Base-by-base conservation (phyloP, 2,113 vertebrate species). In the Archilochus colubris region DNA sequence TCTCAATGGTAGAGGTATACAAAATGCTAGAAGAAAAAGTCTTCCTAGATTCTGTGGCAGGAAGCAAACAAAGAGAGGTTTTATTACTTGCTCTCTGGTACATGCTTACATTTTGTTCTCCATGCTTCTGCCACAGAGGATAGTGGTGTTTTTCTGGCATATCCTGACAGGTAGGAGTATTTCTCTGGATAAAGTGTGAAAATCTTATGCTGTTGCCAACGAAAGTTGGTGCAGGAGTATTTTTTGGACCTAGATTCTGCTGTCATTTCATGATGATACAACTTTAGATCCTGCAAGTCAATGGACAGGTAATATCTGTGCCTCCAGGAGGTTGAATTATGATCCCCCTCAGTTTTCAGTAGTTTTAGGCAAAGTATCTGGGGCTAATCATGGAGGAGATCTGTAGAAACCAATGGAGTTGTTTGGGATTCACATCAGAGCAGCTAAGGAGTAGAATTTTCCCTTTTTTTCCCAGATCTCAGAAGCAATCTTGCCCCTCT, bases 71-170 rank as follows among this genome's bases (percentile, higher is more conserved):
- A 78, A n/a, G 20, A 54, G 50, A 62, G 15, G 14, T 95, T 85
- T 66, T 43, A 50, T 74, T 82, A 61, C 30, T 40, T 0, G 0
- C 5, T 7, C 12, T 62, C 31, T 58, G 38, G 7, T 22, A 46
- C 48, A 23, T 33, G 51, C 63, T 86, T 25, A 59, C 14, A 3
- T 93, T 70, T 36, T 17, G 2, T 46, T 81, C 68, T 43, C 57
- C 20, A 7, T 79, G 36, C 17, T 12, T 84, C 89, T 69, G 54
- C 50, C n/a, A 22, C 3, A 17, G 51, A 50, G 1, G 0, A 21
- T 61, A 44, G 13, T 50, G 33, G 5, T 63, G 63, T n/a, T 63
- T 38, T 14, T n/a, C 44, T 20, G 53, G 44, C 40, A 63, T 15
- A 53, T 18, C 4, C 77, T 64, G 44, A 19, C 12, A 89, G 69